Evolutionary conservation across 2,113 vertebrate species (phyloP), one percentile per base, ranked within the genome.

Genomic region (Mandrillus leucophaeus): DNA sequence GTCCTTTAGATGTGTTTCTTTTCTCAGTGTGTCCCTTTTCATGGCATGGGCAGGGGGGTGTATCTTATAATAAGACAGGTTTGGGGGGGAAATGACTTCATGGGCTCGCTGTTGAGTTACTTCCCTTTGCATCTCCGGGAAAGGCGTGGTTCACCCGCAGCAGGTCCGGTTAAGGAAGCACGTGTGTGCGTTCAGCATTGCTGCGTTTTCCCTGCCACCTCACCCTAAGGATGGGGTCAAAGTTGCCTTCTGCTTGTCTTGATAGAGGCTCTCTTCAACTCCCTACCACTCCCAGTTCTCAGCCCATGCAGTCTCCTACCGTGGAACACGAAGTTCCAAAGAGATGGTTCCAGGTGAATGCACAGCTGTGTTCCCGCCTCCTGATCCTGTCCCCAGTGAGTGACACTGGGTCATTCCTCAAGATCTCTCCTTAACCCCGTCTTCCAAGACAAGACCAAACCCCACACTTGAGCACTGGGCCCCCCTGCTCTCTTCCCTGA

Each of bases 141-240:
- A 72, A 88, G n/a, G 17, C 18, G 1, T 30, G 8, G 22, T 0
- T 17, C 23, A 50, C 59, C 48, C 5, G 2, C 3, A 23, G 72
- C 2, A 20, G 82, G 57, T 9, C 94, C 38, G 27, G 1, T 66
- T 14, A 25, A 81, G 92, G 96, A 98, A 97, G 81, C 35, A 0
- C 2, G 1, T 86, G 68, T 73, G 80, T 75, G 0, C 85, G 27
- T 59, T 50, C 30, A 6, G 40, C 82, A 30, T 27, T 27, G 8
- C 59, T 25, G 59, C 13, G 2, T 17, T 45, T 25, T 79, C 68
- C 23, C 40, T 8, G 25, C 61, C 48, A 43, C 30, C 4, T 64
- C 50, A 50, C 22, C 48, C 61, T 17, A 23, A 66, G 20, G n/a
- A 76, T 2, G 35, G 45, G 50, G 14, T 35, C 16, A 22, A 50